Base-by-base conservation (phyloP, 2,888 invertebrate genomes). In the Linnaemya vulpina region DNA sequence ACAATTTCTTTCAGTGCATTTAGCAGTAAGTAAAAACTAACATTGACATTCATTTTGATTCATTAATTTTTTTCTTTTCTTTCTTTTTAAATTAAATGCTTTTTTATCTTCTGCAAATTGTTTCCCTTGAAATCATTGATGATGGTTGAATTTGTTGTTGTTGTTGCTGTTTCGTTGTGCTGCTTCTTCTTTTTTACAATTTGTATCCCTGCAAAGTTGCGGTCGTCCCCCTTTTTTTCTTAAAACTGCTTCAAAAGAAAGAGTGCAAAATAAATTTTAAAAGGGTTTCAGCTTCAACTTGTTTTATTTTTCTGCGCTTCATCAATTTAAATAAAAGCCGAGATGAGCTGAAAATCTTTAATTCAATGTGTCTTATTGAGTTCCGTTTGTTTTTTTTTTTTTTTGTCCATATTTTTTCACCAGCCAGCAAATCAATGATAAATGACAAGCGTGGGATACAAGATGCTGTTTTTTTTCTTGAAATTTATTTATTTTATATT, bases 381-480 rank as follows among this genome's bases (percentile, higher is more conserved):
- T 63, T 74, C 35, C n/a, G n/a, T n/a, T n/a, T n/a, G n/a, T n/a
- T n/a, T 40, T 46, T 55, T 35, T 58, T 49, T 25, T 70, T 40
- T 22, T 38, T 4, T 65, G 55, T 46, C 1, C 11, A 40, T 63
- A 62, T 68, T 8, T 75, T 68, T 10, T 3, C 40, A 25, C 25
- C 73, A 76, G 62, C 65, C 51, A 40, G 67, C 76, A 70, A 77
- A 84, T 84, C 84, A 84, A 84, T 84, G 84, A 84, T 84, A 84
- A 84, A 84, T 84, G 84, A 84, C 84, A 84, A 84, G 81, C 84
- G 84, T 84, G 84, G 84, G 84, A 84, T 77, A 77, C 67, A 84
- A 68, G 38, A 60, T 60, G 38, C 22, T 68, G 68, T 75, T 30
- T 77, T 49, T 60, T 35, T 55, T n/a, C n/a, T n/a, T n/a, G n/a